Base-by-base conservation (phyloP, 2,888 invertebrate genomes). In the Eupithecia dodoneata region DNA sequence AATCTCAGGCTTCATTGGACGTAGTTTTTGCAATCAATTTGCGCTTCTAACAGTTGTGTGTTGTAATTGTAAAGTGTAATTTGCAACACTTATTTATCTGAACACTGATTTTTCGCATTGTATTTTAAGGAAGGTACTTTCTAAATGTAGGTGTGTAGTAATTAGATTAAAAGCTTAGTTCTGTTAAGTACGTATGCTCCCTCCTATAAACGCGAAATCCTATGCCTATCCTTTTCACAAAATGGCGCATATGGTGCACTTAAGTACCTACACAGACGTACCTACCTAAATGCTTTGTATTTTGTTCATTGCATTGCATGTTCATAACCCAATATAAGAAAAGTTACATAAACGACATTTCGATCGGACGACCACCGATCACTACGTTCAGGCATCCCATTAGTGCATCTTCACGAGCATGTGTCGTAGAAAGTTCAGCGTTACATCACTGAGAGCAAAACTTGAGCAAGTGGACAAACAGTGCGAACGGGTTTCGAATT, bases 381-480 rank as follows among this genome's bases (percentile, higher is more conserved):
- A 12, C 12, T 45, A 10, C 45, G 10, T 47, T 69, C 69, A 45
- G 47, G 70, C 70, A 70, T 76, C 75, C 74, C 78, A 71, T 81
- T 80, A 79, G 78, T 80, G 78, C 80, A 83, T 83, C 83, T 81
- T 79, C 74, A 52, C 73, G 65, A 78, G 80, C 80, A 81, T 69
- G 72, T 73, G 79, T 76, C 74, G 79, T 84, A 83, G 85, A 85
- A 85, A 85, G 85, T 85, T 81, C 81, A 82, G 76, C 72, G 79
- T 85, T 85, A 84, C 83, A 82, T 84, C 80, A 85, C 45, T 72
- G 77, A 79, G 80, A 82, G 81, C 83, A 83, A 82, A 81, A 81
- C 80, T 79, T 74, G 79, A 84, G 83, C 83, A 81, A 81, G 79
- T 80, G 75, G 80, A 83, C 85, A 86, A 85, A 87, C 83, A 87